Evolutionary conservation across 1,140 invertebrate species (phyloP), one percentile per base, ranked within the genome.

Genomic region (Drosophila serrata): DNA sequence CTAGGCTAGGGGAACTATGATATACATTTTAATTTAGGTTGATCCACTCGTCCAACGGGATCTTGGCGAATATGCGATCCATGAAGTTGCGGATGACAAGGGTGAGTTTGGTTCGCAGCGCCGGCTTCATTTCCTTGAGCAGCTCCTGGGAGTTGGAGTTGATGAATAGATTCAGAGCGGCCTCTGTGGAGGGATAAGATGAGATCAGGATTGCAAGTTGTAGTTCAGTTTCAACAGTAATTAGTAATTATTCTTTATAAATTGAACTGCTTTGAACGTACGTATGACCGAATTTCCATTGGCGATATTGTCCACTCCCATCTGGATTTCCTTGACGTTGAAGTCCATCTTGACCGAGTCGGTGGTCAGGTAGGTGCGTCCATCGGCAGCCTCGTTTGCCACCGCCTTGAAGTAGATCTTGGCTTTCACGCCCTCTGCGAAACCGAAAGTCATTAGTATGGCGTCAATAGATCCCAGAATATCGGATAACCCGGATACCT

Each of bases 41-140:
- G 48, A 92, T 88, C 95, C 96, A 97, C 43, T 95, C 95, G 70
- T 97, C 95, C 78, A 96, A 95, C 2, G 96, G 96, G 49, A 97
- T 96, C 90, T 95, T 95, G 5, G 94, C 93, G 59, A 97, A 96
- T 12, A 97, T 93, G 73, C 95, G 95, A 75, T 96, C 95, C 19
- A 97, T 94, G 84, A 97, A 97, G 48, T 94, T 94, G 12, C 94
- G 94, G 95, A 97, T 96, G 39, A 96, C 95, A 48, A 95, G 93
- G 6, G 96, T 94, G 3, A 97, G 93, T 87, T 97, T 97, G 68
- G 94, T 94, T 75, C 96, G 95, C 31, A 97, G 93, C 90, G 96
- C 95, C 0, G 96, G 96, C 92, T 97, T 97, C 96, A 97, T 97
- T 93, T 97, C 96, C 84, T 96, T 96, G 11, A 97, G 88, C 9